Evolutionary conservation across 2,888 invertebrate genomes (phyloP).

Genomic region (Hyalella azteca): DNA sequence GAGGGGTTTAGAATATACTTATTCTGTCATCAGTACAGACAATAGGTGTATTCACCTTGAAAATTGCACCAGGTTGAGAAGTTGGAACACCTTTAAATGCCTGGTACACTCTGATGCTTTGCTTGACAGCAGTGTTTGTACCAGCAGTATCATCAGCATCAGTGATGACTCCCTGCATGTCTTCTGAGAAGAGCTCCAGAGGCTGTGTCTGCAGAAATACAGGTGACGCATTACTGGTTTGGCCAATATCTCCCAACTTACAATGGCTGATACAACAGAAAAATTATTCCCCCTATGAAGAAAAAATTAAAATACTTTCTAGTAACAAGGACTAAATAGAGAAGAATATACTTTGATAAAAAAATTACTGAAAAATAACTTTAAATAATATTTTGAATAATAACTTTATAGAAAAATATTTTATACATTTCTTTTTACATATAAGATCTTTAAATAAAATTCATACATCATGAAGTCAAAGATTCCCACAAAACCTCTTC

Average conservation of each 20-base stretch:
- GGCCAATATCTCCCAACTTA: not conserved
- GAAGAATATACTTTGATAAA: no score
- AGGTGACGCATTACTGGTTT: not conserved
- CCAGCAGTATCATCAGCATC: not conserved
- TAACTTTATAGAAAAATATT: no score
- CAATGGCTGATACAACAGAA: not conserved
- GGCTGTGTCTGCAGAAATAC: not conserved
- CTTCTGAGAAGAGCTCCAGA: conserved; percentile 23
- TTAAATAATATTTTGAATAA: no score
- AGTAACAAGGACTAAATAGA: no score
- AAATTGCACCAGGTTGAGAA: not conserved
- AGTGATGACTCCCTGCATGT: conserved; percentile 27
- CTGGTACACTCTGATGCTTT: conserved; percentile 30
- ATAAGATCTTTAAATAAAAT: no score
- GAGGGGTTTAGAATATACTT: no score
- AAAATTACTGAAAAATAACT: no score
- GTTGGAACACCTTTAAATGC: conserved; percentile 12
- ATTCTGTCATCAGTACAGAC: no score
- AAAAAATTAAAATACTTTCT: not conserved
- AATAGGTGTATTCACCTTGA: conserved; percentile 5
- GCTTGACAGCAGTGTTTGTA: not conserved
- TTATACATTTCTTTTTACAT: no score
- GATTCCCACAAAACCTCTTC: no score
- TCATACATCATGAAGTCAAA: no score
- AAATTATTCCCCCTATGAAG: not conserved